Base-by-base conservation (phyloP, 2,888 invertebrate genomes). In the Platerodrilus igneus region DNA sequence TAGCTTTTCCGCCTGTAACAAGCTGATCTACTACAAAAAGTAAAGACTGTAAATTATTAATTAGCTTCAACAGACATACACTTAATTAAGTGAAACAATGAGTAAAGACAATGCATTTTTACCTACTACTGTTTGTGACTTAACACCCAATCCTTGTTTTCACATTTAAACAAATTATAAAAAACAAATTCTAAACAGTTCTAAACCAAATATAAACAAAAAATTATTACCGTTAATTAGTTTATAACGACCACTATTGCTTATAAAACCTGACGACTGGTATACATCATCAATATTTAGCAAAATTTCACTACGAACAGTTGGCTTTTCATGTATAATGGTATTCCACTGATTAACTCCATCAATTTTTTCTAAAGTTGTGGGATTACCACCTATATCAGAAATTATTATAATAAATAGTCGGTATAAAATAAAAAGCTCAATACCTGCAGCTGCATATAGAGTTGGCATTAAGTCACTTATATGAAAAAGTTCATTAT, bases 381-480 rank as follows among this genome's bases (percentile, higher is more conserved):
- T 15, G 0, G 55, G 41, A 27, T 62, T 37, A 10, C 67, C 69
- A 1, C 85, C 67, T 67, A 37, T n/a, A n/a, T n/a, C n/a, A n/a
- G n/a, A 32, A 20, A 9, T 20, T 21, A 4, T 10, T 1, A 18
- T 3, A 11, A 11, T 30, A 17, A 19, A 30, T 11, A 6, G 13
- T 8, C 6, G 6, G 4, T 9, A 2, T 19, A 18, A 19, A 29
- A 13, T 27, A 9, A 11, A 14, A 13, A 14, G 10, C 7, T 22
- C 22, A 4, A 4, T 47, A 44, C 47, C 51, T 22, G 46, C 49
- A n/a, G 47, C 49, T 8, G 38, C 31, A 33, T 45, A 51, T 11
- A 81, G 62, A 0, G 90, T 89, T 0, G 90, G 89, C 21, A 89
- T 58, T 83, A 87, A 88, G 63, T 91, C 90, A 4, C 78, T 77